Conservation (phyloP, 2,888 invertebrate genomes). For the Nematopogon swammerdamellus region DNA sequence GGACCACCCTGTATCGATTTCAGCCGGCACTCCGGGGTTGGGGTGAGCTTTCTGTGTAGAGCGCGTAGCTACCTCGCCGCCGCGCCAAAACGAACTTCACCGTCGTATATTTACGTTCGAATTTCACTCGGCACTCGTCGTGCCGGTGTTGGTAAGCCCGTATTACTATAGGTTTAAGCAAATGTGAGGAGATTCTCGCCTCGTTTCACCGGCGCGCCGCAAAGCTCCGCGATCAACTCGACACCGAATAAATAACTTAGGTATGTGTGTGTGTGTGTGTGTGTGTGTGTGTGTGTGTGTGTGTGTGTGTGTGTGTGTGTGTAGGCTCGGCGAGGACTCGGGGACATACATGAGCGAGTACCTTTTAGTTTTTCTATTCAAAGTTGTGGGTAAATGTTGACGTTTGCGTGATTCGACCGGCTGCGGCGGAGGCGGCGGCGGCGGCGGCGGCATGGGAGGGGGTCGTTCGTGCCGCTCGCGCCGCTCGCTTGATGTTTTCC, state of each 20-base stretch:
- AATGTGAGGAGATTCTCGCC: conserved; percentile 26
- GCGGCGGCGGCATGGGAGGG: too few species aligned
- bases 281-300: background rate
- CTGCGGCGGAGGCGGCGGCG: too few species aligned
- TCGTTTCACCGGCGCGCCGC: conserved; percentile 36
- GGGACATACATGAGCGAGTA: too few species aligned
- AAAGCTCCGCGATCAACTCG: conserved; percentile 35
- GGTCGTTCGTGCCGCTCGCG: too few species aligned
- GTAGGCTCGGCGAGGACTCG: background rate
- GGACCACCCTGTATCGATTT: conserved; percentile 38
- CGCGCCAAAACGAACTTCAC: background rate
- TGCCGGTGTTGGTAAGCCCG: conserved; percentile 24
- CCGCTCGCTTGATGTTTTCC: too few species aligned
- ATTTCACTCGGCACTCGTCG: background rate
- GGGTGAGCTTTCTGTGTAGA: background rate
- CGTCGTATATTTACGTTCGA: background rate
- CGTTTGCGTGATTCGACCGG: too few species aligned
- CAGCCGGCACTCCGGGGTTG: background rate
- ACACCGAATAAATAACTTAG: conserved; percentile 14
- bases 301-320: background rate
- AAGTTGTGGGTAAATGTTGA: too few species aligned
- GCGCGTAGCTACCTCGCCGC: background rate
- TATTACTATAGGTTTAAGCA: conserved; percentile 8
- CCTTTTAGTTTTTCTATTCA: too few species aligned
- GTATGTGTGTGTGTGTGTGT: background rate